These are phyloP conservation scores for Tyrophagus putrescentiae DNA, from an alignment of 1,140 invertebrate genomes.

Conservation along the genomic window DNA sequence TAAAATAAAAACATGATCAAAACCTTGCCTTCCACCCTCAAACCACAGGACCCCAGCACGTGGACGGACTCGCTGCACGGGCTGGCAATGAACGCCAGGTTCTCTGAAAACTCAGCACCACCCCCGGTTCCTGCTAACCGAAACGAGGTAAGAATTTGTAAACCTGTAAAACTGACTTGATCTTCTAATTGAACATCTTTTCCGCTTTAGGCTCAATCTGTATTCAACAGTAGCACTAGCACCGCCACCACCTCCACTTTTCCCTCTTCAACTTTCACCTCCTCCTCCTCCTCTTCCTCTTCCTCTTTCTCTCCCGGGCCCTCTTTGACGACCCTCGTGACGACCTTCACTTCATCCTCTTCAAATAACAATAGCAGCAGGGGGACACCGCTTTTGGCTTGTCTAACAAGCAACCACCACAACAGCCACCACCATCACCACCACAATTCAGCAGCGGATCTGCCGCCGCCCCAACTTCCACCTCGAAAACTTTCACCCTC, in stretches of 20 bases:
- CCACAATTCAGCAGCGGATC: conserved; percentile 32
- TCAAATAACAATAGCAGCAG: conserved; percentile 1
- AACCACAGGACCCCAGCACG: conserved; percentile 30
- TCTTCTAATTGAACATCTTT: no score
- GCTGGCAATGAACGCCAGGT: conserved; percentile 34
- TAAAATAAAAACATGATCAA: background rate
- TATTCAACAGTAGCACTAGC: no score
- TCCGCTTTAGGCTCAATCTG: no score
- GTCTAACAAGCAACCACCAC: conserved; percentile 37
- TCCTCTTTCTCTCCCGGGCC: no score
- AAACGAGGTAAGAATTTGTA: conserved; percentile 28
- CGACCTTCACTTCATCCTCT: no score
- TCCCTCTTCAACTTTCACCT: no score
- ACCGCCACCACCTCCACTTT: no score
- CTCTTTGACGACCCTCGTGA: no score
- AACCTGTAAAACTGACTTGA: no score
- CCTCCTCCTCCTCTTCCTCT: no score
- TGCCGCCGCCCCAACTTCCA: conserved; percentile 30
- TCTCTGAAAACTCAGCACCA: conserved; percentile 1
- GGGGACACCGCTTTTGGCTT: background rate
- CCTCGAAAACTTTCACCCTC: conserved; percentile 47
- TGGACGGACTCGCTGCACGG: conserved; percentile 39
- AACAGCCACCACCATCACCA: conserved; percentile 41
- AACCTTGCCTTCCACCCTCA: background rate
- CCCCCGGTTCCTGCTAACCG: background rate